These are phyloP conservation scores for Arctopsyche grandis DNA, from an alignment of 1,140 invertebrate genomes.

Conservation along the genomic window DNA sequence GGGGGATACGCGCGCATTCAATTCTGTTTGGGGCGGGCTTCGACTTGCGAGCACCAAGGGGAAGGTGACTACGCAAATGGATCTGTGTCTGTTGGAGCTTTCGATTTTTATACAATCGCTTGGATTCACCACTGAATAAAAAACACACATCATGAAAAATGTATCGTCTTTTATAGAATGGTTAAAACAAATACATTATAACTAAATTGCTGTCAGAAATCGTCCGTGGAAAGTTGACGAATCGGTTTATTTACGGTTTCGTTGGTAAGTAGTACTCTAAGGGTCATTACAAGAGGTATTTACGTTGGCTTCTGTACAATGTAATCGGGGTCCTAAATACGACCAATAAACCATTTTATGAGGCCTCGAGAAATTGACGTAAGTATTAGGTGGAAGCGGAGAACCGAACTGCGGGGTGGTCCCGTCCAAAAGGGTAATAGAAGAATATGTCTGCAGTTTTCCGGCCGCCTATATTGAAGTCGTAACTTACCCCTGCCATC, in stretches of 20 bases:
- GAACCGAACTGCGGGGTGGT: conserved; percentile 28
- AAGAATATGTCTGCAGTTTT: conserved; percentile 55
- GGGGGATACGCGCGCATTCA: conserved; percentile 8
- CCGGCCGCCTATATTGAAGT: conserved; percentile 53
- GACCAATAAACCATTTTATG: conserved; percentile 54
- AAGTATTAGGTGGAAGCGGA: conserved; percentile 43
- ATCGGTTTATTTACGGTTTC: neutral
- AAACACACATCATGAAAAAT: too few species aligned
- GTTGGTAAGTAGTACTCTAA: neutral
- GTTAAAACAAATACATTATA: too few species aligned
- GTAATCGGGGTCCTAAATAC: conserved; percentile 33
- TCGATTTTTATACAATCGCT: neutral
- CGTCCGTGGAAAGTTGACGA: neutral
- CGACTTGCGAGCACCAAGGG: neutral
- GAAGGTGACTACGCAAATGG: neutral
- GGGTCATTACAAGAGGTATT: conserved; percentile 28
- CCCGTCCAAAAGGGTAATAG: conserved; percentile 52
- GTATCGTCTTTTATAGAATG: too few species aligned
- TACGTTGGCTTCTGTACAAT: neutral
- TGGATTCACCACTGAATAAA: too few species aligned
- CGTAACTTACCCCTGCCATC: conserved; percentile 51
- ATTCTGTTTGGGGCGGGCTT: conserved; percentile 5
- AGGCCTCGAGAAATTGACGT: conserved; percentile 48
- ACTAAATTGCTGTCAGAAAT: too few species aligned
- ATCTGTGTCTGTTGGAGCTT: neutral